Evolutionary conservation across 1,140 invertebrate species (phyloP).

Genomic region (Hesperophylax magnus): DNA sequence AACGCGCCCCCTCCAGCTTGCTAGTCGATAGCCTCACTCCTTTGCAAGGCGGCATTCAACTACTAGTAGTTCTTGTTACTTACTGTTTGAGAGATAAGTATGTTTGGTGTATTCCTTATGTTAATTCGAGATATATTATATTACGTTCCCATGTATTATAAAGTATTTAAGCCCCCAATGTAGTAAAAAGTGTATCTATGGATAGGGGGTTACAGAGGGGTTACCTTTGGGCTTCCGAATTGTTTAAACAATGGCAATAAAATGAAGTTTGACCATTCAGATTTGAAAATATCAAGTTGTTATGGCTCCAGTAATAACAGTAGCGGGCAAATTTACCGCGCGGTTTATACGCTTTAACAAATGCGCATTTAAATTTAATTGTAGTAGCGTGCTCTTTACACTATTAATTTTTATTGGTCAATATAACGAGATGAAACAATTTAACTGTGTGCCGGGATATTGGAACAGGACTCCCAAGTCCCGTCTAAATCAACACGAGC

Average conservation of each 20-base stretch:
- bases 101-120: too few relatives aligned
- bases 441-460: constrained; percentile 1
- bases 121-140: too few relatives aligned
- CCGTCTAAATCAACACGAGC: not conserved
- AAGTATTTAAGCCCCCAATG: too few relatives aligned
- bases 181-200: too few relatives aligned
- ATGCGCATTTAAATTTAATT: constrained; percentile 37
- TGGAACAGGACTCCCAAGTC: not conserved
- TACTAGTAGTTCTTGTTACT: too few relatives aligned
- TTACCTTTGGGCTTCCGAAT: not conserved
- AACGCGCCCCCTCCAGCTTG: too few relatives aligned
- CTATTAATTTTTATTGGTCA: constrained; percentile 39
- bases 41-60: too few relatives aligned
- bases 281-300: constrained; percentile 33
- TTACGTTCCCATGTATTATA: too few relatives aligned
- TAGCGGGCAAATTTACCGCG: not conserved
- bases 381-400: constrained; percentile 25
- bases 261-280: constrained; percentile 24
- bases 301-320: not conserved
- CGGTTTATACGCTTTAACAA: constrained; percentile 15
- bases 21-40: too few relatives aligned
- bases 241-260: constrained; percentile 15
- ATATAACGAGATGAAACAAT: constrained; percentile 35
- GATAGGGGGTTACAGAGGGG: too few relatives aligned
- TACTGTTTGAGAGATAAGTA: too few relatives aligned